Conservation (phyloP, 2,888 invertebrate species). For the Scrobipalpa costella region DNA sequence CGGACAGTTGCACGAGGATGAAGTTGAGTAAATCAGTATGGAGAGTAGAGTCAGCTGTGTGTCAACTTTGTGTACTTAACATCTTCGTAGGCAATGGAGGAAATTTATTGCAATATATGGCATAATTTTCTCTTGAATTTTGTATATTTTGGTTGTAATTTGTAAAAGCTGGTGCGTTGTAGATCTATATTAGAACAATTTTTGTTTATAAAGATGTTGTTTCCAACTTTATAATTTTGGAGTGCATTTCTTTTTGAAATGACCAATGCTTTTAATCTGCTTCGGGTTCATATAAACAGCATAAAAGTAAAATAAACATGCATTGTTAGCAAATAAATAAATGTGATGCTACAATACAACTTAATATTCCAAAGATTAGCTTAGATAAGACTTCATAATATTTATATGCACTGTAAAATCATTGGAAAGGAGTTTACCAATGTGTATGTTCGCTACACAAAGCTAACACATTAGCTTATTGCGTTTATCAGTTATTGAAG, state of each 20-base stretch:
- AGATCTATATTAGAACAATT: no score
- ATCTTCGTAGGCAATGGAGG: background rate
- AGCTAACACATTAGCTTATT: background rate
- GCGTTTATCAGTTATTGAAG: background rate
- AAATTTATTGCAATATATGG: no score
- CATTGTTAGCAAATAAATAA: no score
- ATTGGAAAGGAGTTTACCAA: no score
- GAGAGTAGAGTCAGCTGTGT: background rate
- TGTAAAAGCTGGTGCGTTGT: no score
- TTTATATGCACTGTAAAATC: background rate
- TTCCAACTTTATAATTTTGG: background rate
- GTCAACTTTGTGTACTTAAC: constrained; percentile 14
- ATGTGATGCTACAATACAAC: no score
- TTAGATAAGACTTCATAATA: background rate
- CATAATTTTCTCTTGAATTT: no score
- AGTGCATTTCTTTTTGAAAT: background rate
- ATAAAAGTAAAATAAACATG: background rate
- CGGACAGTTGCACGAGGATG: constrained; percentile 66
- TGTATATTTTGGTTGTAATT: no score
- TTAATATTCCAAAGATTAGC: constrained; percentile 7
- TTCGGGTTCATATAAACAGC: background rate
- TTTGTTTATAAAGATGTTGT: no score
- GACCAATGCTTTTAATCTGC: background rate
- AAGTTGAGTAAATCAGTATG: constrained; percentile 61
- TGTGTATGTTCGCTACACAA: background rate